Conservation (phyloP, 2,888 invertebrate species). For the Apantesis nais region DNA sequence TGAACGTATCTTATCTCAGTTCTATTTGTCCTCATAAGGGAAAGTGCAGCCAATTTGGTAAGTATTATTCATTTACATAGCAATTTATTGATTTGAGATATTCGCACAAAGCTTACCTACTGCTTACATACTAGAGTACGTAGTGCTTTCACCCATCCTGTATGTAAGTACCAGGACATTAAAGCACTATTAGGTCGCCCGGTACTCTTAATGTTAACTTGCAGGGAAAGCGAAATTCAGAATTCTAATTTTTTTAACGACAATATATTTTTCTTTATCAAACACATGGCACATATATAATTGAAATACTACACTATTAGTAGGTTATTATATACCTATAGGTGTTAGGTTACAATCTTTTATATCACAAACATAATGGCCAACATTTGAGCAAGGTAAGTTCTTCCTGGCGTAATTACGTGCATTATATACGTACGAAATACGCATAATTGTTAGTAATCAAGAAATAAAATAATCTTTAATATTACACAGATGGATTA, state of each 20-base stretch:
- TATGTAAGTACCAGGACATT: no score
- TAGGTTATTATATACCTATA: no score
- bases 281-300: no score
- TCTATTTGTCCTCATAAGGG: conserved; percentile 53
- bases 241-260: background rate
- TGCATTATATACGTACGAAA: background rate
- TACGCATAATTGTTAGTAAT: background rate
- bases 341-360: no score
- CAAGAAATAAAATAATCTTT: background rate
- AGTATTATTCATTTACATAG: conserved; percentile 11
- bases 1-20: conserved; percentile 50
- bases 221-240: background rate
- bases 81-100: background rate
- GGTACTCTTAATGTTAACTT: no score
- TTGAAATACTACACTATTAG: no score
- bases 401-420: background rate
- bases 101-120: background rate
- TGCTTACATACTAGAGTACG: background rate
- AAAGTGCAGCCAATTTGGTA: conserved; percentile 62
- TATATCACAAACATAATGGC: no score
- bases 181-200: no score
- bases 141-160: no score
- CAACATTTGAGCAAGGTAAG: no score
- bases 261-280: background rate
- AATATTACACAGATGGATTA: no score